phyloP scores from a whole-genome alignment of 1,140 invertebrate species.

The Pemphigus obesinymphae region DNA sequence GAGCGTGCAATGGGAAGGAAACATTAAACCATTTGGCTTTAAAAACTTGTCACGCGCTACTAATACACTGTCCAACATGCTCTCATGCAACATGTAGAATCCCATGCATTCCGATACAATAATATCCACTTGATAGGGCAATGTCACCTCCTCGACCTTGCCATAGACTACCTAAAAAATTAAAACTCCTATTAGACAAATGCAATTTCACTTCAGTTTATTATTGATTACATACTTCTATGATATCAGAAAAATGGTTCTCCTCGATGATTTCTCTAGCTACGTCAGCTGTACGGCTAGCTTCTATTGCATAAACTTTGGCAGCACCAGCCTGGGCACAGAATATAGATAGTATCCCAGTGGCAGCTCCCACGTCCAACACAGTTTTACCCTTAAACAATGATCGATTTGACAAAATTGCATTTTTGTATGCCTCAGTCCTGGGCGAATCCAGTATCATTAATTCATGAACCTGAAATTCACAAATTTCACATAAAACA shows the following conservation, averaged over 20 bases:
- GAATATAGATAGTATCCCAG: conserved; percentile 88
- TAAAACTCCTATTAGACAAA: not conserved
- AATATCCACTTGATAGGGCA: conserved; percentile 83
- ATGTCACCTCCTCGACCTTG: conserved; percentile 62
- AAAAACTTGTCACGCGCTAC: conserved; percentile 87
- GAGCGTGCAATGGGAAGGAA: conserved; percentile 52
- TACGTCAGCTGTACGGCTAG: conserved; percentile 76
- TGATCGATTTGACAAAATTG: conserved; percentile 75
- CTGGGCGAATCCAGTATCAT: conserved; percentile 81
- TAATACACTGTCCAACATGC: conserved; percentile 92
- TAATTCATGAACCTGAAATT: conserved; percentile 64
- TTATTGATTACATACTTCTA: conserved; percentile 57
- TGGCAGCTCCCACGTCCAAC: conserved; percentile 90
- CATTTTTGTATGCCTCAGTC: conserved; percentile 88
- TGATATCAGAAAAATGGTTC: conserved; percentile 61
- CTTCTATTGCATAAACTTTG: conserved; percentile 88
- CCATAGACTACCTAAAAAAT: conserved; percentile 56
- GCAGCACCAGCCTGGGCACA: conserved; percentile 87
- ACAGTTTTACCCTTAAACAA: conserved; percentile 73
- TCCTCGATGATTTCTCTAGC: conserved; percentile 75
- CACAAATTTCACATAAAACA: not conserved
- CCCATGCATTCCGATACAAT: conserved; percentile 99
- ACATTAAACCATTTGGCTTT: conserved; percentile 56
- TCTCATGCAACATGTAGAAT: conserved; percentile 96
- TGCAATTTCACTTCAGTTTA: not conserved